Conservation (phyloP, 2,113 vertebrate genomes). For the Labeo rohita region DNA sequence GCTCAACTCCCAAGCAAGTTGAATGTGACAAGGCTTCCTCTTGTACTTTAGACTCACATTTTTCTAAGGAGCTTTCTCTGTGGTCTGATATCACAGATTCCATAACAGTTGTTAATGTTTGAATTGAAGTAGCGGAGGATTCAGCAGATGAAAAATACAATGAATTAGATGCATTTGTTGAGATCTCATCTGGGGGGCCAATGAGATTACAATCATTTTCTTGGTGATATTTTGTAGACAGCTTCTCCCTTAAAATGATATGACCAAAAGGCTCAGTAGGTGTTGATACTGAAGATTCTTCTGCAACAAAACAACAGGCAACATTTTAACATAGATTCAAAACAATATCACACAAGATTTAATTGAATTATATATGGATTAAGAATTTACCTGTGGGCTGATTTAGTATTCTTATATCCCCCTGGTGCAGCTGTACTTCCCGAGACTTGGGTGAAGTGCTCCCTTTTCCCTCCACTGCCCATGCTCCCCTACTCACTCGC, state of each 20-base stretch:
- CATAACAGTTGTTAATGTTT: conserved; percentile 24
- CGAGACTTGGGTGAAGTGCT: conserved; percentile 19
- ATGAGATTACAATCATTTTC: conserved; percentile 69
- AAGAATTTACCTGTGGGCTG: conserved; percentile 34
- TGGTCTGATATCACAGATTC: conserved; percentile 26
- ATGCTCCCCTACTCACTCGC: conserved; percentile 4
- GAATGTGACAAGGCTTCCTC: neutral
- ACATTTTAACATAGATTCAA: neutral
- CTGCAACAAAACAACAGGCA: conserved; percentile 27
- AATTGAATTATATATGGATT: neutral
- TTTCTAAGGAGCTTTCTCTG: conserved; percentile 1
- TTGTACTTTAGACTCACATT: neutral
- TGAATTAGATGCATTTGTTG: conserved; percentile 4
- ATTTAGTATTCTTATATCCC: conserved; percentile 33
- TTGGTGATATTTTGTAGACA: conserved; percentile 68
- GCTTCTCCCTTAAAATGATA: conserved; percentile 73
- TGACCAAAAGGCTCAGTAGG: conserved; percentile 73
- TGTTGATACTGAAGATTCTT: conserved; percentile 51
- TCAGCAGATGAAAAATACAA: conserved; percentile 19
- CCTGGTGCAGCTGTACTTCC: conserved; percentile 13
- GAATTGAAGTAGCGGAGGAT: neutral
- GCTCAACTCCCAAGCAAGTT: neutral
- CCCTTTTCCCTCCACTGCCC: conserved; percentile 31
- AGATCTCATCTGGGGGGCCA: conserved; percentile 68
- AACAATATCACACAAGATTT: neutral